Evolutionary conservation across 1,140 invertebrate species (phyloP), one percentile per base, ranked within the genome.

Genomic region (Vollenhovia emeryi): DNA sequence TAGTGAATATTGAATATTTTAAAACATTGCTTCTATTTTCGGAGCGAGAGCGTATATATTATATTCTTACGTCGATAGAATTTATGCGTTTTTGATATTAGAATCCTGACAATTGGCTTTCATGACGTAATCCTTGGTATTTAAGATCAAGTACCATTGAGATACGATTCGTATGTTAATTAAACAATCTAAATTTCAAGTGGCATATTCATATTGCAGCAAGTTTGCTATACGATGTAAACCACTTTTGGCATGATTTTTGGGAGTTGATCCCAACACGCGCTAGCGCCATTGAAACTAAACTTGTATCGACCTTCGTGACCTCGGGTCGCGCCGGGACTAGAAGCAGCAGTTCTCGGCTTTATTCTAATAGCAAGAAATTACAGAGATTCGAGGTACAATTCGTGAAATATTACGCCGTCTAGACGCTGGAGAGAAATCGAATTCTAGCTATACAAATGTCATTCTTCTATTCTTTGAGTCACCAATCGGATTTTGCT

Each of bases 311-410:
- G 74, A 76, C 57, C 40, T 76, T 59, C 55, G 40, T 76, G 40
- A 60, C 24, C 24, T 59, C 55, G 40, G 24, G n/a, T 75, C 74
- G 55, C 40, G 60, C 5, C 4, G 33, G n/a, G 21, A 75, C 13
- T 59, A 59, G 13, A 45, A 40, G 40, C 1, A 43, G 18, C 27
- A 64, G n/a, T 64, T 78, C 15, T 24, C 40, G 15, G 13, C 27
- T 76, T 78, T 60, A 76, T 62, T 78, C 43, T 62, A 62, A n/a
- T 4, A 43, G n/a, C 57, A 64, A 62, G 57, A 30, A 78, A 78
- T 62, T 76, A 62, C 57, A 64, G 3, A 78, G 27, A 62, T 48
- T 18, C 18, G 45, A 43, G 45, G 36, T 76, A 76, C 13, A 45
- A 60, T 30, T 76, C 27, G 45, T 45, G 40, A 30, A 76, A 76